These are phyloP conservation scores for Grammomys dolichurus DNA, from an alignment of 2,113 vertebrate species.

Conservation along the genomic window DNA sequence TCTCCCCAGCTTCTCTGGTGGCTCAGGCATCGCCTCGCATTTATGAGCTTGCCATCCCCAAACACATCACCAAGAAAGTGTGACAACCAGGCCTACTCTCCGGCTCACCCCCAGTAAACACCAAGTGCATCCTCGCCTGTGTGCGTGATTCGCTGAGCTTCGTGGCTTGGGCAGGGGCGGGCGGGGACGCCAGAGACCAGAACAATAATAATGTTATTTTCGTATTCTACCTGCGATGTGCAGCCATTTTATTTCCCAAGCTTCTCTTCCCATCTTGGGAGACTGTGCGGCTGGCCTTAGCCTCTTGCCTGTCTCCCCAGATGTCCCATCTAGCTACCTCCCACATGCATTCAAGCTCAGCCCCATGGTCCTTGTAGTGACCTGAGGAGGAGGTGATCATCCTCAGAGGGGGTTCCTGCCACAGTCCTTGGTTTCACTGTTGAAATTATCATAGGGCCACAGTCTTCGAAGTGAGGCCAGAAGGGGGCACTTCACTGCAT, in stretches of 20 bases:
- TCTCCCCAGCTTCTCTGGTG: conserved; percentile 74
- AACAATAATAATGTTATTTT: conserved; percentile 50
- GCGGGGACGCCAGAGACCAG: too few relatives aligned
- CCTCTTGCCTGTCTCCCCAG: neutral
- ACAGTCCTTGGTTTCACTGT: neutral
- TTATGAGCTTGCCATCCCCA: conserved; percentile 78
- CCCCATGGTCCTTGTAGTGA: neutral
- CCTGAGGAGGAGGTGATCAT: neutral
- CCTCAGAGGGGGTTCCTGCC: neutral
- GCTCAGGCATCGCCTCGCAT: conserved; percentile 75
- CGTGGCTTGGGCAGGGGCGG: neutral
- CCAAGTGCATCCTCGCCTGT: conserved; percentile 3
- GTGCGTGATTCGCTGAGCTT: neutral
- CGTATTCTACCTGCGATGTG: neutral
- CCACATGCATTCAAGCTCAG: neutral
- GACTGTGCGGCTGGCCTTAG: too few relatives aligned
- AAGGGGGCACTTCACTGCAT: neutral
- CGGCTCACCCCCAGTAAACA: conserved; percentile 45
- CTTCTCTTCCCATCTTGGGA: accelerated
- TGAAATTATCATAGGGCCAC: neutral
- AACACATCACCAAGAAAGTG: conserved; percentile 61
- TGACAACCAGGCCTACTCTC: neutral
- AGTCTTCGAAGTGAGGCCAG: neutral
- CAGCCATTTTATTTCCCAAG: conserved; percentile 5
- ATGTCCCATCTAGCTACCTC: accelerated